Conservation (phyloP, 2,797 vertebrate species). For the Falco concolor region DNA sequence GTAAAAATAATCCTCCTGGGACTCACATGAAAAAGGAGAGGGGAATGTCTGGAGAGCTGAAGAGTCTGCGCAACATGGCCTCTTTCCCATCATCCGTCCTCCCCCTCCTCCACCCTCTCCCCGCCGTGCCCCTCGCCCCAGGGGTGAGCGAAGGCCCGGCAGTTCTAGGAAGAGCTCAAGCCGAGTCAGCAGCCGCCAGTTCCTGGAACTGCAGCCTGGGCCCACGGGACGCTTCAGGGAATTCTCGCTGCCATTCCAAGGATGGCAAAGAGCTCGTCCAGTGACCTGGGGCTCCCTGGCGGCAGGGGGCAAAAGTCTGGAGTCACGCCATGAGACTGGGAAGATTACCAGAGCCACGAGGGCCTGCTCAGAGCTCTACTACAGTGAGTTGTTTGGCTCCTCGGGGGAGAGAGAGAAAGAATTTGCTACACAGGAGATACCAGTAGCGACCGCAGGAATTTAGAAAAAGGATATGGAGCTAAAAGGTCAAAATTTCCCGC, state of each 20-base stretch:
- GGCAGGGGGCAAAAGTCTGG: not conserved
- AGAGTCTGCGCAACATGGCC: not conserved
- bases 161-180: slow-evolving; percentile 69
- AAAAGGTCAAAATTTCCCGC: slow-evolving; percentile 44
- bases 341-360: not conserved
- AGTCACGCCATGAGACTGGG: not conserved
- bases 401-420: not conserved
- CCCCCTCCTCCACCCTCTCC: not conserved
- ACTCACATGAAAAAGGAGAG: not conserved
- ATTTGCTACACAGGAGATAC: slow-evolving; percentile 28
- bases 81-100: not conserved
- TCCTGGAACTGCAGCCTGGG: slow-evolving; percentile 61
- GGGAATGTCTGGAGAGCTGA: not conserved
- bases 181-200: slow-evolving; percentile 52
- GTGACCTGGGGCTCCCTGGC: slow-evolving; percentile 38
- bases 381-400: slow-evolving; percentile 39
- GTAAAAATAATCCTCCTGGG: not conserved
- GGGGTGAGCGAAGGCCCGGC: not conserved
- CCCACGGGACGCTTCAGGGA: slow-evolving; percentile 68
- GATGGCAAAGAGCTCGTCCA: slow-evolving; percentile 42
- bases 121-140: no score
- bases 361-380: slow-evolving; percentile 5
- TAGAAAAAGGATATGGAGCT: slow-evolving; percentile 43
- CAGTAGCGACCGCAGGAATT: slow-evolving; percentile 46
- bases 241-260: slow-evolving; percentile 66